These are phyloP conservation scores for Iselma pallidipennis DNA, from an alignment of 2,888 invertebrate species.

Conservation along the genomic window DNA sequence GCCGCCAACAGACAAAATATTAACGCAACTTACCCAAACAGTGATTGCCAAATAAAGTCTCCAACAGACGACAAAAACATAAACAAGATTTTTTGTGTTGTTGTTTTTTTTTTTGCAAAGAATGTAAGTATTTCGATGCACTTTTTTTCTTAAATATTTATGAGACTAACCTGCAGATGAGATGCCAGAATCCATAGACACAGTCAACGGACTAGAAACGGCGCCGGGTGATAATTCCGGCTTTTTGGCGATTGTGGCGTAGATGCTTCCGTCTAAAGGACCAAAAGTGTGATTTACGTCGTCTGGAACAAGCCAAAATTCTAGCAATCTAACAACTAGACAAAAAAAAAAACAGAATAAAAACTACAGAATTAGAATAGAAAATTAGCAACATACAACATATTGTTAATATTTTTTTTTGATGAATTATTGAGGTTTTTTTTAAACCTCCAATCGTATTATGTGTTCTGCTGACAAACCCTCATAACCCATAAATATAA, in stretches of 20 bases:
- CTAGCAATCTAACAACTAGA: neutral
- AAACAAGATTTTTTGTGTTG: neutral
- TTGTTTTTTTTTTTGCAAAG: too few relatives aligned
- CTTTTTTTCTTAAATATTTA: too few relatives aligned
- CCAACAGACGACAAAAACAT: neutral
- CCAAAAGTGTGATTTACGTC: conserved; percentile 79
- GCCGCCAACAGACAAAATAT: conserved; percentile 28
- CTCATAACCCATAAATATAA: neutral
- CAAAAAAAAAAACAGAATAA: neutral
- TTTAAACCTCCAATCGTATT: neutral
- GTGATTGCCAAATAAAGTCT: neutral
- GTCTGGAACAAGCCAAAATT: conserved; percentile 54
- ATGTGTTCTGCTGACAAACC: neutral
- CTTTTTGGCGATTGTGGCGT: conserved; percentile 70
- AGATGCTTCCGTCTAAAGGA: conserved; percentile 87
- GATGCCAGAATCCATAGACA: conserved; percentile 91
- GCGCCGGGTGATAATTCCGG: conserved; percentile 58
- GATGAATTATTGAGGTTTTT: too few relatives aligned
- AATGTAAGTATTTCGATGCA: too few relatives aligned
- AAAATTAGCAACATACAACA: too few relatives aligned
- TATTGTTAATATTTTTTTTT: too few relatives aligned
- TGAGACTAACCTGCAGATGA: conserved; percentile 67
- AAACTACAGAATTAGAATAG: too few relatives aligned
- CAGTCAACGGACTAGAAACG: conserved; percentile 74
- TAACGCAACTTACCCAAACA: neutral